Conservation (phyloP, 2,797 vertebrate genomes). For the Pempheris klunzingeri region DNA sequence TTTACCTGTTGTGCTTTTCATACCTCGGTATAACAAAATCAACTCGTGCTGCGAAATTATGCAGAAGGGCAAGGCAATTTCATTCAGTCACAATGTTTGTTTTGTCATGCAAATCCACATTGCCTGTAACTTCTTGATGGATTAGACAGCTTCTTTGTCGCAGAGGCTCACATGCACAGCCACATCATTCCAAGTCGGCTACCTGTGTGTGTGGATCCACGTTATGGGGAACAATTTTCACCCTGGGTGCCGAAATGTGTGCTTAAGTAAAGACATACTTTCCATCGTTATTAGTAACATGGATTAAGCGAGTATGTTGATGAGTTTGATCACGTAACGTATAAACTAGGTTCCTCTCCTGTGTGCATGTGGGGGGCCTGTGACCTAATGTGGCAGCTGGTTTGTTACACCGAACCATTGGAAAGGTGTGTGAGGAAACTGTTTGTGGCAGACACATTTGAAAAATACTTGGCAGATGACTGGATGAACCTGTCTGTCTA, state of each 20-base stretch:
- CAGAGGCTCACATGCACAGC: conserved; percentile 5
- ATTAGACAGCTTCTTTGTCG: conserved; percentile 50
- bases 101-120: conserved; percentile 60
- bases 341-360: background rate
- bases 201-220: too few species aligned
- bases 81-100: conserved; percentile 40
- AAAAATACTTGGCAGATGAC: too few species aligned
- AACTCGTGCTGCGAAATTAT: conserved; percentile 56
- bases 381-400: too few species aligned
- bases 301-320: conserved; percentile 1
- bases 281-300: conserved; percentile 18
- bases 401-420: too few species aligned
- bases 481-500: too few species aligned
- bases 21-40: conserved; percentile 34
- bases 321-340: conserved; percentile 13
- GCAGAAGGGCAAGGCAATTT: conserved; percentile 27
- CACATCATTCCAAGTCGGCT: background rate
- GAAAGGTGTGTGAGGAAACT: too few species aligned
- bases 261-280: background rate
- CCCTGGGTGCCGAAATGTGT: conserved; percentile 11
- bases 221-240: too few species aligned
- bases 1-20: conserved; percentile 59
- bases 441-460: too few species aligned
- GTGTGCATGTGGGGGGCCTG: conserved; percentile 11
- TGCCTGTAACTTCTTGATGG: conserved; percentile 33